phyloP scores from a whole-genome alignment of 2,888 invertebrate species.

The Habrosyne pyritoides region DNA sequence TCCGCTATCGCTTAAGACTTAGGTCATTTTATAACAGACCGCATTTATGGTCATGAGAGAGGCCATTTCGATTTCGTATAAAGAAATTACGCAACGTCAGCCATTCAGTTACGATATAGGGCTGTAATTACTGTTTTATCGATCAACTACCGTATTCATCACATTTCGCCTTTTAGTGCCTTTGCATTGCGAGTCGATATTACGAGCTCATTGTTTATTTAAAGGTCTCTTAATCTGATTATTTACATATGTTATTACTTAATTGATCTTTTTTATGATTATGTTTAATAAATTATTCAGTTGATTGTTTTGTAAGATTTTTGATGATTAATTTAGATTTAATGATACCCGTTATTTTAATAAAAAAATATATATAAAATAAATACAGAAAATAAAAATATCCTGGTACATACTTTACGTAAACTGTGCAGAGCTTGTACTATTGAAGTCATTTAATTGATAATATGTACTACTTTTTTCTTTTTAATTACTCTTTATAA shows the following conservation, averaged over 20 bases:
- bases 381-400: too few relatives aligned
- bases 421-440: too few relatives aligned
- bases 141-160: conserved; percentile 40
- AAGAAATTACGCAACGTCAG: conserved; percentile 43
- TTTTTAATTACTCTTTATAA: too few relatives aligned
- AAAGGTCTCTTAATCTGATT: conserved; percentile 18
- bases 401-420: too few relatives aligned
- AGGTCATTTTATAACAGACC: conserved; percentile 18
- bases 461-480: too few relatives aligned
- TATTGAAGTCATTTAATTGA: too few relatives aligned
- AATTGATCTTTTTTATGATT: not conserved
- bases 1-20: not conserved
- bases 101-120: conserved; percentile 8
- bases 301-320: too few relatives aligned
- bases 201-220: conserved; percentile 38
- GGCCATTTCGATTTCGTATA: conserved; percentile 30
- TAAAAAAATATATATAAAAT: too few relatives aligned
- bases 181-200: conserved; percentile 26
- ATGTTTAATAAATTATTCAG: too few relatives aligned
- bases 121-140: conserved; percentile 50
- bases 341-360: too few relatives aligned
- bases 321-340: too few relatives aligned
- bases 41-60: conserved; percentile 24
- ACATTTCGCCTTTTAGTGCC: conserved; percentile 24
- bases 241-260: not conserved